Percentiles rank a stretch among this genome's conserved stretches.
These are phyloP conservation scores for Cacatua alba DNA, from an alignment of 2,113 vertebrate genomes.

Conservation along the genomic window DNA sequence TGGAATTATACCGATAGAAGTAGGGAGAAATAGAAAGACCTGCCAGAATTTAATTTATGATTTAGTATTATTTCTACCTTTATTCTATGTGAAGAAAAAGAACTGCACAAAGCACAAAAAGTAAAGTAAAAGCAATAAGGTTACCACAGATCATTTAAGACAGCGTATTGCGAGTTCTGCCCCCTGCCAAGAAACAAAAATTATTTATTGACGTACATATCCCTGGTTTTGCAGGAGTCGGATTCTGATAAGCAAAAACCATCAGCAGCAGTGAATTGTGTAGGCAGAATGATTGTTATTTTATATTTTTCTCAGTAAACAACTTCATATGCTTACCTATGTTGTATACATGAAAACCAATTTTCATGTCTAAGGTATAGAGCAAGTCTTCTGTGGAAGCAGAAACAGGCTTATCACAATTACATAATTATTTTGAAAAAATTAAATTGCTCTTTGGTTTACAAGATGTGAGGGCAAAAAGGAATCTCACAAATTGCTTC, in stretches of 20 bases:
- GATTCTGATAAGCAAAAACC: background rate
- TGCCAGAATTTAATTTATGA: background rate
- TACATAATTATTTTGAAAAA: background rate
- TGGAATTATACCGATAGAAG: background rate
- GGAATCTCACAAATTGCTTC: background rate
- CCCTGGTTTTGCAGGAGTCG: background rate
- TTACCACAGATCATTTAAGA: background rate
- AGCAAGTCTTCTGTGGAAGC: background rate
- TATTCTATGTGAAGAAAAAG: background rate
- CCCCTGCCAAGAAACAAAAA: background rate
- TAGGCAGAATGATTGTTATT: background rate
- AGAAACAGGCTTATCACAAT: background rate
- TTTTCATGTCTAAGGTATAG: background rate
- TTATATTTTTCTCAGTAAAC: background rate
- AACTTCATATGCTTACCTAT: background rate
- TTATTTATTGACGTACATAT: background rate
- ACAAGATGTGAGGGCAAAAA: background rate
- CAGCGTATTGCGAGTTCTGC: background rate
- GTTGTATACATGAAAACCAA: background rate
- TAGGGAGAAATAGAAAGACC: background rate
- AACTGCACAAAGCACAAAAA: background rate
- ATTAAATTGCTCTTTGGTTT: background rate
- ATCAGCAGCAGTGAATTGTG: background rate
- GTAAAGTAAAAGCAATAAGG: background rate
- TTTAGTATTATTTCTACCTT: background rate